phyloP scores from a whole-genome alignment of 1,140 invertebrate genomes.

The Steinernema feltiae region DNA sequence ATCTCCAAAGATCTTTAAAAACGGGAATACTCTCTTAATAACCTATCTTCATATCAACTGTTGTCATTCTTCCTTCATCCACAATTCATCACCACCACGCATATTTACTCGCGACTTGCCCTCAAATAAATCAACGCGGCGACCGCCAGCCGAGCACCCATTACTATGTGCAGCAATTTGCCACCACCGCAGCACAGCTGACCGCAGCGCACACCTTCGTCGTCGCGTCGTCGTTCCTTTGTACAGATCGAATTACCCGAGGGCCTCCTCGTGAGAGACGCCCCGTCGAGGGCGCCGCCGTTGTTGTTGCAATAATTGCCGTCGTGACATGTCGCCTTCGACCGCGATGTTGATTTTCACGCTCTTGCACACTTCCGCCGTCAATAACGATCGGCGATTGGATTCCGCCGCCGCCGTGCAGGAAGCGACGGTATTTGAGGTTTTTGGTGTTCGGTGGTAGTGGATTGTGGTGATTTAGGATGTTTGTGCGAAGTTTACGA shows the following conservation, averaged over 20 bases:
- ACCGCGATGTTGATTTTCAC: conserved; percentile 1
- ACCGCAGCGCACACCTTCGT: conserved; percentile 10
- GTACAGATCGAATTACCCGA: not conserved
- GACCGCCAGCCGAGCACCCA: not conserved
- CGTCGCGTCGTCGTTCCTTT: no score
- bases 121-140: not conserved
- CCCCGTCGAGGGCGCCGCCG: not conserved
- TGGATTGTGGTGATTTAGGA: not conserved
- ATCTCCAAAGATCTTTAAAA: conserved; percentile 24
- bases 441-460: not conserved
- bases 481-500: not conserved
- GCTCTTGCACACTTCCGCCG: not conserved
- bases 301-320: not conserved
- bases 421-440: not conserved
- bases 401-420: no score
- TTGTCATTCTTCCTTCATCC: no score
- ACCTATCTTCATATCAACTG: no score
- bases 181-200: conserved; percentile 12
- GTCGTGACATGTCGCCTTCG: not conserved
- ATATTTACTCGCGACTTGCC: not conserved
- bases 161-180: not conserved
- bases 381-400: not conserved
- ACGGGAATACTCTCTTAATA: not conserved
- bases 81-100: no score
- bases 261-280: not conserved